phyloP scores from a whole-genome alignment of 2,888 invertebrate genomes.

The Cataglyphis rosenhaueri region DNA sequence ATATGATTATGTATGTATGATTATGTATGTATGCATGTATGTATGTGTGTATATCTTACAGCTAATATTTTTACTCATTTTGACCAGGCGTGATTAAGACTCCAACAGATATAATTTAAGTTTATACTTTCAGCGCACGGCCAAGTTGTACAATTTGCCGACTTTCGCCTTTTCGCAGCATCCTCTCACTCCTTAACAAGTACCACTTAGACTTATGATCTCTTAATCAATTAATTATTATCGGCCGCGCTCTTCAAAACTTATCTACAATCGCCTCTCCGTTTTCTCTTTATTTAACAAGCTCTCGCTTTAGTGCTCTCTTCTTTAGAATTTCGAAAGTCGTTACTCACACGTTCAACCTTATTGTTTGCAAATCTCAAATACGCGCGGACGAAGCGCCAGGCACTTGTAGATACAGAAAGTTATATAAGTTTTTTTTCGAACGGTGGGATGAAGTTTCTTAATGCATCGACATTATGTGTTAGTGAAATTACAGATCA shows the following conservation, averaged over 20 bases:
- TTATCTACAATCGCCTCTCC: conserved; percentile 4
- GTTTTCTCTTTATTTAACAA: conserved; percentile 1
- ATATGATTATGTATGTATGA: conserved; percentile 9
- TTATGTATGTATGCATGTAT: background rate
- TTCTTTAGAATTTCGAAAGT: conserved; percentile 69
- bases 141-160: conserved; percentile 62
- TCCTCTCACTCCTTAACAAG: conserved; percentile 70
- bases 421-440: conserved; percentile 47
- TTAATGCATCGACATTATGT: background rate
- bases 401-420: conserved; percentile 73
- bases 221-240: conserved; percentile 67
- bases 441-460: conserved; percentile 32
- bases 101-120: conserved; percentile 78
- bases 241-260: conserved; percentile 58
- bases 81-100: conserved; percentile 66
- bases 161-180: conserved; percentile 50
- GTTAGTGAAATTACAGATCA: background rate
- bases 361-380: conserved; percentile 68
- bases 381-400: conserved; percentile 74
- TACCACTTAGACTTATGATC: conserved; percentile 61
- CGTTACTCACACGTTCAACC: conserved; percentile 56
- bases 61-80: conserved; percentile 69
- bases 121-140: conserved; percentile 80
- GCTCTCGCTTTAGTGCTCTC: conserved; percentile 20
- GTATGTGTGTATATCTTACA: conserved; percentile 66